Conservation (phyloP, 2,888 invertebrate genomes). For the Auanema sp. region DNA sequence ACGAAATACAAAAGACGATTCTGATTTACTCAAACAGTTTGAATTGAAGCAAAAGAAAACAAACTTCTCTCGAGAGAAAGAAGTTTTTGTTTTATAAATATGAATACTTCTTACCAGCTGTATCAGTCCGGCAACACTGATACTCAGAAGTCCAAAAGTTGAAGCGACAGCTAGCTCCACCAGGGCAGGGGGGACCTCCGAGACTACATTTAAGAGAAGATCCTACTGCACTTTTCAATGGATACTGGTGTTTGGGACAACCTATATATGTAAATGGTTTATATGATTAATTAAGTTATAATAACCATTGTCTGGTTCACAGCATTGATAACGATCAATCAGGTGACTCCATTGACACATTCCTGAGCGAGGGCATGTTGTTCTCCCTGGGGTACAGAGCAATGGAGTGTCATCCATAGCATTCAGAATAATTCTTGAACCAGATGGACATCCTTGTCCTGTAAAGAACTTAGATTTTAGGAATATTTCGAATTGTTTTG, state of each 20-base stretch:
- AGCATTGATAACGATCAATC: constrained; percentile 58
- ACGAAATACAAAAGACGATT: too few species aligned
- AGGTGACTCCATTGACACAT: constrained; percentile 53
- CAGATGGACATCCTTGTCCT: constrained; percentile 43
- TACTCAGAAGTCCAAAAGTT: constrained; percentile 52
- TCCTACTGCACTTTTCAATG: constrained; percentile 17
- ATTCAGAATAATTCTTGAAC: constrained; percentile 21
- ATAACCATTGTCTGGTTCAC: constrained; percentile 51
- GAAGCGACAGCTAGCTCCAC: constrained; percentile 38
- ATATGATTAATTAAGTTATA: not conserved
- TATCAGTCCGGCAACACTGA: constrained; percentile 45
- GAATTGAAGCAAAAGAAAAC: too few species aligned
- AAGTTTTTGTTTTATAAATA: too few species aligned
- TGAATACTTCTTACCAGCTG: constrained; percentile 17
- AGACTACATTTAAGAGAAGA: constrained; percentile 8
- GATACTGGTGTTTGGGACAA: constrained; percentile 27
- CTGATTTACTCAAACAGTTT: too few species aligned
- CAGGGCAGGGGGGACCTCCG: constrained; percentile 30
- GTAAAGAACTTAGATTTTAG: not conserved
- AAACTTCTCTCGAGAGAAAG: constrained; percentile 2
- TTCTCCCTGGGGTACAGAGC: constrained; percentile 35
- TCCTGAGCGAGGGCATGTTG: constrained; percentile 30
- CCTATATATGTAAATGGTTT: constrained; percentile 13
- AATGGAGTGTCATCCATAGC: constrained; percentile 18
- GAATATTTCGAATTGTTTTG: not conserved